phyloP scores from a whole-genome alignment of 2,888 invertebrate genomes.

The Marronus borbonicus region DNA sequence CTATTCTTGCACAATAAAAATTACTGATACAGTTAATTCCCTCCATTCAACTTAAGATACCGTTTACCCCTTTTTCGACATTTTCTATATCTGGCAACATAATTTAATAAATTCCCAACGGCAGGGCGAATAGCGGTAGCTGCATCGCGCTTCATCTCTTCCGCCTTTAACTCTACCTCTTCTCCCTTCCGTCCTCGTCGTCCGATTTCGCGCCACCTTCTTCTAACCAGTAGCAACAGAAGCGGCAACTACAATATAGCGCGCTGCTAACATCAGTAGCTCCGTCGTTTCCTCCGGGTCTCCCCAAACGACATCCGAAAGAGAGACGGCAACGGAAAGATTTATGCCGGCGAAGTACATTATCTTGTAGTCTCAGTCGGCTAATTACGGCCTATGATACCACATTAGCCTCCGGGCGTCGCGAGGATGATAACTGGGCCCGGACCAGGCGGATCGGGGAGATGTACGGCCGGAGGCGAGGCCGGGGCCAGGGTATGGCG shows the following conservation, averaged over 20 bases:
- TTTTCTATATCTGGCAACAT: conserved; percentile 63
- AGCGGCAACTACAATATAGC: conserved; percentile 7
- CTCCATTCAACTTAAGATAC: not conserved
- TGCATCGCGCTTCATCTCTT: conserved; percentile 55
- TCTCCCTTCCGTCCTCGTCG: conserved; percentile 47
- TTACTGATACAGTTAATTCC: too few species aligned
- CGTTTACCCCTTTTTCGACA: conserved; percentile 14
- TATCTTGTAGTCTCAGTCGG: conserved; percentile 73
- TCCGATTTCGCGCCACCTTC: conserved; percentile 1
- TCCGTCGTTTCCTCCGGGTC: conserved; percentile 45
- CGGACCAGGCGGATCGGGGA: conserved; percentile 59
- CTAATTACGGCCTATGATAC: conserved; percentile 74
- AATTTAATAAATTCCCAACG: conserved; percentile 68
- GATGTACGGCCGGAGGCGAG: conserved; percentile 67
- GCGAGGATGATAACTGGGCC: conserved; percentile 66
- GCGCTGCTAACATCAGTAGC: conserved; percentile 29
- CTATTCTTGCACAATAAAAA: too few species aligned
- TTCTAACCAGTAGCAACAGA: conserved; percentile 1
- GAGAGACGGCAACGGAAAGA: conserved; percentile 68
- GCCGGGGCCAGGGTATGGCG: conserved; percentile 57
- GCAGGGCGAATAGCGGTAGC: conserved; percentile 56
- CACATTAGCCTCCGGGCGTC: conserved; percentile 72
- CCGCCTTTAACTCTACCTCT: conserved; percentile 54
- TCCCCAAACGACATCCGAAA: conserved; percentile 58
- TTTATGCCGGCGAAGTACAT: conserved; percentile 73